Base-by-base conservation (phyloP, 2,797 vertebrate genomes). In the Glyptemys insculpta region DNA sequence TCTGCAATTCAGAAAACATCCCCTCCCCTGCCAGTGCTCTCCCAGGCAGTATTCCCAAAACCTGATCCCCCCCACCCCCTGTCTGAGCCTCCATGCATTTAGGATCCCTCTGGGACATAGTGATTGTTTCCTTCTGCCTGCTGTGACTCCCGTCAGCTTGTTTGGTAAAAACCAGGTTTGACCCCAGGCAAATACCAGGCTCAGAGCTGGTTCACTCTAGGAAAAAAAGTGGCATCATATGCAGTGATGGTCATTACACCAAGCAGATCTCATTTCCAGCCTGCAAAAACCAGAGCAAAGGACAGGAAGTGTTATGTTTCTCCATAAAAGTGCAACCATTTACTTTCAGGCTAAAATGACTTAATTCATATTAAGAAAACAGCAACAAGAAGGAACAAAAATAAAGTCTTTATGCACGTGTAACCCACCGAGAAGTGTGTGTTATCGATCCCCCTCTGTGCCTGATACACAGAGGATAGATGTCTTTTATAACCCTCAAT, bases 121-220 rank as follows among this genome's bases (percentile, higher is more conserved):
- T 82, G 94, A 97, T 94, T 96, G 90, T 85, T 97, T 96, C 88
- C 94, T 94, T 96, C 92, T 95, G 96, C 88, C 81, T 93, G 41
- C 50, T 93, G 52, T 65, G 44, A 79, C 87, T 78, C 56, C 56
- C 72, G 56, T 80, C 31, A 14, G 81, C 49, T 87, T 49, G 44
- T 65, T 83, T 94, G 82, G 68, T 59, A 94, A 94, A 94, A 95
- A 79, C 81, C 88, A 93, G 65, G 29, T 27, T 85, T 95, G 93
- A 74, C 89, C 83, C 85, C 52, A 83, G 83, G 59, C 80, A 95
- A 59, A 52, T 53, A 87, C 49, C 79, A 56, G 57, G 31, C 87
- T 92, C 89, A 83, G 76, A 91, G 54, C 50, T 37, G 65, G 49
- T 50, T 95, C 65, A 31, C 91, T 85, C 44, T 52, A 56, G 53